Evolutionary conservation across 1,140 invertebrate species (phyloP), one percentile per base, ranked within the genome.

Genomic region (Bathynomus jamesi): DNA sequence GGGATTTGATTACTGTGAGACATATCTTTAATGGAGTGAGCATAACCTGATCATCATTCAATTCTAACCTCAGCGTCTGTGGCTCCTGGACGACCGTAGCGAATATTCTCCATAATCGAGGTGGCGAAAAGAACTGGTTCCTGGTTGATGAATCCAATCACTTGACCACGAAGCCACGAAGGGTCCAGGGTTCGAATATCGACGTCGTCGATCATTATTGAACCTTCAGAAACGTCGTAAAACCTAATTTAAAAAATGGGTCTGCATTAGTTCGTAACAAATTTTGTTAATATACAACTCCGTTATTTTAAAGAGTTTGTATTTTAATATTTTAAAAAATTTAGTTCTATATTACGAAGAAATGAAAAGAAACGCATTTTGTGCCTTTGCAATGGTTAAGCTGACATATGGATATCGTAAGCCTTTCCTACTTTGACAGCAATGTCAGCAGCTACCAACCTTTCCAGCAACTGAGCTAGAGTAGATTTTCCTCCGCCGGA

Each of bases 401-500:
- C n/a, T n/a, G n/a, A n/a, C n/a, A n/a, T n/a, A n/a, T n/a, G n/a
- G n/a, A n/a, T n/a, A n/a, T n/a, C n/a, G n/a, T n/a, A n/a, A n/a
- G n/a, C n/a, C n/a, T n/a, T n/a, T n/a, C n/a, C n/a, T n/a, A n/a
- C n/a, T n/a, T n/a, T 8, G 53, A 24, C 3, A 3, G 24, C 8
- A 1, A 28, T 67, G 30, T 68, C 5, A 77, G 61, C 24, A 0
- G 3, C 4, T 17, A 27, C 65, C 72, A 81, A 90, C 87, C 92
- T 87, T 84, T 96, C 93, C 61, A 98, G 81, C 30, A 98, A 83
- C 3, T 87, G 86, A 24, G 91, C 93, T 28, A 96, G 87, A 0
- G 95, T 96, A 2, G 93, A 95, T 84, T 98, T 97, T 13, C 94
- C 93, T 81, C 90, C 91, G 2, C 95, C 95, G 73, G 92, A 95